A percentile compares a stretch with the other conserved stretches of the same genome.
Evolutionary conservation across 1,140 invertebrate genomes (phyloP).

Genomic region (Olivierus martensii): DNA sequence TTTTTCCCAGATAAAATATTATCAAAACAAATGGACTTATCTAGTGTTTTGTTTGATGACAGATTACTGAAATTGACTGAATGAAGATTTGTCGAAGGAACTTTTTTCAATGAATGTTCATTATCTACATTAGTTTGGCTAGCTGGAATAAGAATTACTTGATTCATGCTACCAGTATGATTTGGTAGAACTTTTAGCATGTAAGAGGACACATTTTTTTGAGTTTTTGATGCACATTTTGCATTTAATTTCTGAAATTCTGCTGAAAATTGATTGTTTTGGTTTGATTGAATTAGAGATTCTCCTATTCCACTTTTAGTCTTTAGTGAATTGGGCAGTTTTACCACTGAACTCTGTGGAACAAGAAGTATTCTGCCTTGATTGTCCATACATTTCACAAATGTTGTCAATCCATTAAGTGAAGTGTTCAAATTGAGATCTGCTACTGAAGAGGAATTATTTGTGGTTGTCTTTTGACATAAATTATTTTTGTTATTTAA

Average conservation of each 20-base stretch:
- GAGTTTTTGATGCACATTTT: not conserved
- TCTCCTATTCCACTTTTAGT: not conserved
- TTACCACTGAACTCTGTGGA: conserved; percentile 4
- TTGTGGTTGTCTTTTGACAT: no score
- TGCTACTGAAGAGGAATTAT: no score
- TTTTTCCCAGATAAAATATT: not conserved
- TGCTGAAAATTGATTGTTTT: not conserved
- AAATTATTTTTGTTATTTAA: no score
- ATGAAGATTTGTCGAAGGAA: not conserved
- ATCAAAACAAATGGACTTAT: not conserved
- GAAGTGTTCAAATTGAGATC: no score
- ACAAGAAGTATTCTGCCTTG: conserved; percentile 6
- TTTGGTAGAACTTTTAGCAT: conserved; percentile 10
- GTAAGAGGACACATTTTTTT: conserved; percentile 1
- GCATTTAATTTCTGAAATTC: not conserved
- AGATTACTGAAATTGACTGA: no score
- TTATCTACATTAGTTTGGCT: not conserved
- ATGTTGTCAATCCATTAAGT: not conserved
- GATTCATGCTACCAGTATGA: not conserved
- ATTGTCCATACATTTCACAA: conserved; percentile 11
- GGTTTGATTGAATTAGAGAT: not conserved
- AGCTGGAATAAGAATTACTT: conserved; percentile 1
- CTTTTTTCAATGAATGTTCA: not conserved
- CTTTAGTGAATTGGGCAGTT: not conserved
- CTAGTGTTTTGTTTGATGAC: not conserved